phyloP scores from a whole-genome alignment of 2,113 vertebrate species.

The Oncorhynchus masou region DNA sequence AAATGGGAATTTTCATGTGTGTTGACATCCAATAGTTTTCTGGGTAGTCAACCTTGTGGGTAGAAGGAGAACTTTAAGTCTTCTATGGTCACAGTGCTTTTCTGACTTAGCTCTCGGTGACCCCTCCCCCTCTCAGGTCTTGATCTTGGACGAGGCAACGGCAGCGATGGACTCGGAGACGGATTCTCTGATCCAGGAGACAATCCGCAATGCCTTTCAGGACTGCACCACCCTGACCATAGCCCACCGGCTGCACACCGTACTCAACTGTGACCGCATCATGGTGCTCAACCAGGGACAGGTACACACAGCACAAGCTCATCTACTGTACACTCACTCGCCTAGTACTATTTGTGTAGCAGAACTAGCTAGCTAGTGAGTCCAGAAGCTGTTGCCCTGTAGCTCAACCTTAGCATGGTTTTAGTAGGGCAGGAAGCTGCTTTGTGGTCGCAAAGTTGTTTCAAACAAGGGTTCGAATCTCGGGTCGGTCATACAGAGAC shows the following conservation, averaged over 20 bases:
- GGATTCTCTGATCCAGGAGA: conserved; percentile 89
- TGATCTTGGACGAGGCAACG: conserved; percentile 91
- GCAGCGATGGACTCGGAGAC: conserved; percentile 93
- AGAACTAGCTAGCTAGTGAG: too few relatives aligned
- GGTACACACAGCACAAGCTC: conserved; percentile 59
- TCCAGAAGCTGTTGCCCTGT: too few relatives aligned
- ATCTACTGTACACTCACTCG: neutral
- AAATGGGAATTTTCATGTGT: too few relatives aligned
- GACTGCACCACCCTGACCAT: conserved; percentile 93
- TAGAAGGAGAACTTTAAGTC: neutral
- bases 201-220: conserved; percentile 85
- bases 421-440: too few relatives aligned
- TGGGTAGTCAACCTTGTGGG: conserved; percentile 5
- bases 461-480: too few relatives aligned
- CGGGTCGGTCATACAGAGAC: too few relatives aligned
- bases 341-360: too few relatives aligned
- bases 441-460: too few relatives aligned
- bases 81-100: too few relatives aligned
- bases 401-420: too few relatives aligned
- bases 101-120: neutral
- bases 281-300: conserved; percentile 94
- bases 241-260: conserved; percentile 87
- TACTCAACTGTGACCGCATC: conserved; percentile 87
- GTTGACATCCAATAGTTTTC: too few relatives aligned
- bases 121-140: conserved; percentile 69